Conservation (phyloP, 2,888 invertebrate species). For the Cephus nigrinus region DNA sequence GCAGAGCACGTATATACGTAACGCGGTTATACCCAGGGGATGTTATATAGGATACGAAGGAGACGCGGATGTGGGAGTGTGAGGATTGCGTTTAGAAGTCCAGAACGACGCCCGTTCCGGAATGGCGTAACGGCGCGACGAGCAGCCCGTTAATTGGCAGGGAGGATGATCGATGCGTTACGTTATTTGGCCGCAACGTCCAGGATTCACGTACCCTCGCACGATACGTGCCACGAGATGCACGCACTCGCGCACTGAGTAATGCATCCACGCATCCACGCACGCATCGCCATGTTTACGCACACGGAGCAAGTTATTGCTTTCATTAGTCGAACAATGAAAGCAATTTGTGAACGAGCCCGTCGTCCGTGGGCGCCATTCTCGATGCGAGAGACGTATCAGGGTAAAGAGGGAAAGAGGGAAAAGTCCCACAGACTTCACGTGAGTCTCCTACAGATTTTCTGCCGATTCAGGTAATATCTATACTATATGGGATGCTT, state of each 20-base stretch:
- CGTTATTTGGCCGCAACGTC: conserved; percentile 41
- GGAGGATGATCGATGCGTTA: conserved; percentile 53
- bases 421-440: neutral
- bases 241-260: neutral
- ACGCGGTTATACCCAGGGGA: neutral
- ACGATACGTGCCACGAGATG: neutral
- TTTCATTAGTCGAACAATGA: conserved; percentile 57
- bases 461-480: neutral
- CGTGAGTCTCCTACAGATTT: neutral
- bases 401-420: neutral
- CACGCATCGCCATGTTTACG: conserved; percentile 14
- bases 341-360: conserved; percentile 44
- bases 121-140: conserved; percentile 33
- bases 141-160: conserved; percentile 50
- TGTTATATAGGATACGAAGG: neutral
- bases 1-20: neutral
- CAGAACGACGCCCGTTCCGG: conserved; percentile 1
- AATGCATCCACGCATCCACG: conserved; percentile 2
- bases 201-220: conserved; percentile 3
- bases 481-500: neutral
- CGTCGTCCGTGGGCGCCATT: conserved; percentile 15
- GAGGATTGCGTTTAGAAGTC: neutral
- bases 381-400: neutral
- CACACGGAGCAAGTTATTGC: conserved; percentile 41
- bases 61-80: neutral